Evolutionary conservation across 2,113 vertebrate species (phyloP), one percentile per base, ranked within the genome.

Genomic region (Coregonus clupeaformis): DNA sequence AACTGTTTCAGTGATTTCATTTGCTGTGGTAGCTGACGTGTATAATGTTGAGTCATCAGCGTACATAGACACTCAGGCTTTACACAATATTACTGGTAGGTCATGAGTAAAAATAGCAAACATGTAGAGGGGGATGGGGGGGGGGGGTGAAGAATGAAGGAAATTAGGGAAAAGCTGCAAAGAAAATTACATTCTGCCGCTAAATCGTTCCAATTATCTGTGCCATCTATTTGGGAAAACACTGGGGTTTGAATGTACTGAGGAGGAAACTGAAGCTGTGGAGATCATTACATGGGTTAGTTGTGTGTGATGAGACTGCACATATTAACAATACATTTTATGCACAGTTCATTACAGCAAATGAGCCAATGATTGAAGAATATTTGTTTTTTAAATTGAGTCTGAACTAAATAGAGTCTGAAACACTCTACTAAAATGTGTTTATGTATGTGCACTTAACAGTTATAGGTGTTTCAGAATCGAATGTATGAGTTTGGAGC

Each of bases 161-260:
- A 42, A 42, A 42, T 60, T 2, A n/a, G 16, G 57, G 2, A n/a
- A 22, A 60, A 22, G n/a, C n/a, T 55, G 36, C 70, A 52, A 20
- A 81, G 78, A 76, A 81, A 86, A 79, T 65, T 29, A 68, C 29
- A 22, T 36, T 82, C 45, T 52, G 68, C 1, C 52, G 49, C 72
- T 42, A 11, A 32, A 69, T 82, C 79, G 79, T 79, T 86, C 63
- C 76, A 80, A 30, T 77, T 86, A 81, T 83, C 67, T 80, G 69
- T 72, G 47, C 68, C 27, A 65, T 45, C 59, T 73, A 68, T 80
- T 77, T 66, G 67, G 60, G 36, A 78, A 42, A 70, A 63, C 27
- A 81, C 69, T 24, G 6, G 18, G 57, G 49, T 75, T 84, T 86
- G 75, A 71, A 77, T 88, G 85, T 78, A 62, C 42, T 62, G 2